Evolutionary conservation across 2,888 invertebrate species (phyloP), one percentile per base, ranked within the genome.

Genomic region (Julus scandinavius): DNA sequence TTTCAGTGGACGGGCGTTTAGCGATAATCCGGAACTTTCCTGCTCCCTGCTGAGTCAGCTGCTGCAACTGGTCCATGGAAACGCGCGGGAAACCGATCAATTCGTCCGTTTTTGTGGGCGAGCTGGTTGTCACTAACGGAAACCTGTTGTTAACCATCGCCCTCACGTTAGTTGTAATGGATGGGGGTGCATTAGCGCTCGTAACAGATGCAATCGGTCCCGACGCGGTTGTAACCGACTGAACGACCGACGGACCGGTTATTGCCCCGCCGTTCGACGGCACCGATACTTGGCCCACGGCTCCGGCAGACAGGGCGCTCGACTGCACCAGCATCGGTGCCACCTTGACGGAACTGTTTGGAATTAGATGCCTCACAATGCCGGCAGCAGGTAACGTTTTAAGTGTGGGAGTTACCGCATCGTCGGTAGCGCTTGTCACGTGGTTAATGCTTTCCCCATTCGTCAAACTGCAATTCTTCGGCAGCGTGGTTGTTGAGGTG

Each of bases 71-170:
- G 87, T 90, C 90, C 49, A 89, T 80, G 87, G 90, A 90, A 63
- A 90, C 90, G 29, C 88, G 89, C 20, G 90, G 90, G 87, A 90
- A 89, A 38, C 90, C 90, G 38, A 90, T 89, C 84, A 90, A 50
- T 85, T 90, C 90, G 63, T 88, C 89, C 72, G 72, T 87, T 58
- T 86, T 89, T 11, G 58, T 20, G 86, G 63, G 38, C 2, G 41
- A 54, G 38, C 49, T 63, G 9, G 86, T 40, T n/a, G 85, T 17
- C 80, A 80, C 38, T 29, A 80, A 0, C 15, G 80, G 29, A n/a
- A 87, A 49, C 54, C 86, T 40, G 15, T 50, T 88, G 29, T 84
- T 72, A 13, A 86, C 40, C 17, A 84, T 29, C 4, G 88, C 50
- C 49, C 88, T 29, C 0, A 86, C 89, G 80, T 88, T 88, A 38